phyloP scores from a whole-genome alignment of 2,888 invertebrate genomes.

The Clanis bilineata region DNA sequence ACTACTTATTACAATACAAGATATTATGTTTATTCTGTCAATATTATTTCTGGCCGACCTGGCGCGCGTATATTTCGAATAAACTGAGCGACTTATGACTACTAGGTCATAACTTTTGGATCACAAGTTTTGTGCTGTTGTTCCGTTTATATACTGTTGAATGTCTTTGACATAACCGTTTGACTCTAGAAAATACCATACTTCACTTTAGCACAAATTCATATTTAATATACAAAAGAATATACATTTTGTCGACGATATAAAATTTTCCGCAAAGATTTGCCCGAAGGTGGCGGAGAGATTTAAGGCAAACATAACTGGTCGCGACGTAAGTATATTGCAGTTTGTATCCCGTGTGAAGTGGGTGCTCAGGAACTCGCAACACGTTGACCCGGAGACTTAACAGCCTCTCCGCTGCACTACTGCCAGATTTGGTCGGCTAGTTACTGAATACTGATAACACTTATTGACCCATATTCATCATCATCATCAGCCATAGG shows the following conservation, averaged over 20 bases:
- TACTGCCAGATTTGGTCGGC: conserved; percentile 26
- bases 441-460: neutral
- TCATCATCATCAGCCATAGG: too few species aligned
- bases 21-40: too few species aligned
- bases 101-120: too few species aligned
- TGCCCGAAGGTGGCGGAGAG: neutral
- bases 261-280: conserved; percentile 3
- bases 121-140: too few species aligned
- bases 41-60: too few species aligned
- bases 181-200: neutral
- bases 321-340: conserved; percentile 15
- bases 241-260: neutral
- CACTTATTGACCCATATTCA: too few species aligned
- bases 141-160: too few species aligned
- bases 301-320: conserved; percentile 13
- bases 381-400: conserved; percentile 29
- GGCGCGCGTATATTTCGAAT: too few species aligned
- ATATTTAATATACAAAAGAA: neutral
- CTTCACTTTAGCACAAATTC: neutral
- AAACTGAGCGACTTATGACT: too few species aligned
- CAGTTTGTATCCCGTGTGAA: conserved; percentile 28
- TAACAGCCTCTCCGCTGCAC: conserved; percentile 24
- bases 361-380: conserved; percentile 30
- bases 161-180: neutral
- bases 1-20: too few species aligned